Conservation (phyloP, 2,888 invertebrate genomes). For the Gymnocheta viridis region DNA sequence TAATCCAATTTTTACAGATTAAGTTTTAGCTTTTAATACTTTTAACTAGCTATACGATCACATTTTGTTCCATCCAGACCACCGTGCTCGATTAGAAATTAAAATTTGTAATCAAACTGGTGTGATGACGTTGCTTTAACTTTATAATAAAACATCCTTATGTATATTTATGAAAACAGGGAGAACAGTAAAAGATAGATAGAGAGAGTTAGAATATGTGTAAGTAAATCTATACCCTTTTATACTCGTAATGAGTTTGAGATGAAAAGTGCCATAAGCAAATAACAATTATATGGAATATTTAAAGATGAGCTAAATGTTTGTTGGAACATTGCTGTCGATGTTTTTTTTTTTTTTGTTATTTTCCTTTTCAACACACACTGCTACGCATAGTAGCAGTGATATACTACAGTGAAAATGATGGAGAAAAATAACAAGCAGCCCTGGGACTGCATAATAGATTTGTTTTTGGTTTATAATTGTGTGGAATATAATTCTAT, state of each 20-base stretch:
- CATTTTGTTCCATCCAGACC: not conserved
- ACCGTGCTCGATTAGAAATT: conserved; percentile 17
- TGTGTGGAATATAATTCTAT: conserved; percentile 53
- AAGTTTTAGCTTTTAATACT: no score
- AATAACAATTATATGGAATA: conserved; percentile 65
- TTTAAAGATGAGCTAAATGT: conserved; percentile 44
- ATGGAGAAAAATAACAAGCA: not conserved
- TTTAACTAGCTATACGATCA: no score
- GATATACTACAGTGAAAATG: not conserved
- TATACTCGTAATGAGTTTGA: conserved; percentile 54
- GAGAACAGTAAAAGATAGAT: not conserved
- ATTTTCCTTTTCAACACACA: not conserved
- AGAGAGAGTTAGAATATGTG: not conserved
- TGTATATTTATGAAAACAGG: not conserved
- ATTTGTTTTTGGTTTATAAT: conserved; percentile 52
- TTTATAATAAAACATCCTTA: not conserved
- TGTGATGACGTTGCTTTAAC: not conserved
- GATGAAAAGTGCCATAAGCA: conserved; percentile 62
- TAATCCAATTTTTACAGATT: no score
- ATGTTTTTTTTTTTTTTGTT: no score
- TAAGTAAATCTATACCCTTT: conserved; percentile 7
- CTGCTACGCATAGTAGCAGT: not conserved
- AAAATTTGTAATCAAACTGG: conserved; percentile 6
- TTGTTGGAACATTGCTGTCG: conserved; percentile 6
- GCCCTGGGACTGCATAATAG: conserved; percentile 38